Evolutionary conservation across 2,797 vertebrate species (phyloP).

Genomic region (Pelodytes ibericus): DNA sequence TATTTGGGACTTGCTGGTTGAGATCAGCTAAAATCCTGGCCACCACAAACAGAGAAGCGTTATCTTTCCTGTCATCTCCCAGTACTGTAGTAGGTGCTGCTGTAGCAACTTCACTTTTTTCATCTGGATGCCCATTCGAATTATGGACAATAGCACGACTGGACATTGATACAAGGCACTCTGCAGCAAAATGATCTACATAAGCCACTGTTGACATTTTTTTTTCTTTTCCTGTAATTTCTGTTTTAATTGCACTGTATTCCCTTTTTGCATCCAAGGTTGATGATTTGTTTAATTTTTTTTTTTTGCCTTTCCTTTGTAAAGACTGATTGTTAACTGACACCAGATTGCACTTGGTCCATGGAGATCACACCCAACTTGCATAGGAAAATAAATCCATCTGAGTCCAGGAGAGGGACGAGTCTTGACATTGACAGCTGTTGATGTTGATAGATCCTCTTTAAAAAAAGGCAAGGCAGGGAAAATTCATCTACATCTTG

Average conservation of each 20-base stretch:
- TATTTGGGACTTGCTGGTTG: constrained; percentile 88
- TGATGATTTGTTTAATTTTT: constrained; percentile 39
- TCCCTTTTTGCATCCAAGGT: constrained; percentile 25
- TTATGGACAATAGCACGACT: constrained; percentile 90
- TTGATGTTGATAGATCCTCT: constrained; percentile 40
- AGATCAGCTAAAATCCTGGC: constrained; percentile 95
- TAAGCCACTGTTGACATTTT: constrained; percentile 81
- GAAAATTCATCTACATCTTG: constrained; percentile 64
- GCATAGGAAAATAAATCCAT: constrained; percentile 57
- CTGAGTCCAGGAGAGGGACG: constrained; percentile 45
- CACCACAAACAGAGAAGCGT: constrained; percentile 89
- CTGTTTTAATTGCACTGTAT: not conserved
- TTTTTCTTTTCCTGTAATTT: not conserved
- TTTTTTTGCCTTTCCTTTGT: constrained; percentile 33
- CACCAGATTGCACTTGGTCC: constrained; percentile 63
- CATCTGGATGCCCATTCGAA: constrained; percentile 75
- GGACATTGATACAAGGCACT: constrained; percentile 99
- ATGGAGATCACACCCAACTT: constrained; percentile 61
- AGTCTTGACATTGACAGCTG: constrained; percentile 58
- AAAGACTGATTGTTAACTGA: constrained; percentile 56
- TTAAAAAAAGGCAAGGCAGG: not conserved
- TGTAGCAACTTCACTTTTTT: constrained; percentile 72
- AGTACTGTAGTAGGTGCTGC: constrained; percentile 72
- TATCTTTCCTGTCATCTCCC: constrained; percentile 86
- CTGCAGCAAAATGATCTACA: constrained; percentile 96